Base-by-base conservation (phyloP, 2,888 invertebrate species). In the Ormyrus pomaceus region DNA sequence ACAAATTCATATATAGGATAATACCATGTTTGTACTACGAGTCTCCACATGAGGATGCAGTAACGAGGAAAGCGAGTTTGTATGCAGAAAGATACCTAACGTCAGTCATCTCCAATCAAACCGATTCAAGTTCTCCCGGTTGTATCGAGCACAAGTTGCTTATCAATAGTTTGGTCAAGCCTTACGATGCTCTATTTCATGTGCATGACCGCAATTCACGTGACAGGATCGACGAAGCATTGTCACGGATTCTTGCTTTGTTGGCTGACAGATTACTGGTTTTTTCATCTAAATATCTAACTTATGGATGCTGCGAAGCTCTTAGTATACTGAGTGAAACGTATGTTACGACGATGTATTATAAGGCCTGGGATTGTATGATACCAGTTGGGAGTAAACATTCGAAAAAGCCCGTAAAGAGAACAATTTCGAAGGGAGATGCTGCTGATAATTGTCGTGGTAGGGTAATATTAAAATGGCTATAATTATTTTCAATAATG, bases 241-340 rank as follows among this genome's bases (percentile, higher is more conserved):
- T 94, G 59, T 94, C 94, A 0, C 91, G 93, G 85, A 90, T 94
- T 71, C 90, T 94, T 13, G 90, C 91, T 76, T 86, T 91, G 59
- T 87, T 94, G 59, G 90, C 92, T 50, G 91, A 92, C 69, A 91
- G 91, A 72, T 87, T 96, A 50, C 91, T 94, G 87, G 91, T 93
- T 5, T 93, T 95, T 1, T 92, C 93, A 80, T 94, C 94, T 71
- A 95, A 94, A 91, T 92, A 93, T 90, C 92, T 94, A 85, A 93
- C 94, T 92, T 92, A 92, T 86, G 95, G 95, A 0, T 94, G 94
- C 86, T 92, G 94, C 85, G 94, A 95, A 89, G 93, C 96, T 0
- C 91, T 97, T 1, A 93, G 93, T 84, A 88, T 92, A 5, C 90
- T 97, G 55, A 94, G 95, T 68, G 92, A 92, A 69, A 91, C 91